Conservation (phyloP, 2,113 vertebrate species). For the Myotis brandtii region DNA sequence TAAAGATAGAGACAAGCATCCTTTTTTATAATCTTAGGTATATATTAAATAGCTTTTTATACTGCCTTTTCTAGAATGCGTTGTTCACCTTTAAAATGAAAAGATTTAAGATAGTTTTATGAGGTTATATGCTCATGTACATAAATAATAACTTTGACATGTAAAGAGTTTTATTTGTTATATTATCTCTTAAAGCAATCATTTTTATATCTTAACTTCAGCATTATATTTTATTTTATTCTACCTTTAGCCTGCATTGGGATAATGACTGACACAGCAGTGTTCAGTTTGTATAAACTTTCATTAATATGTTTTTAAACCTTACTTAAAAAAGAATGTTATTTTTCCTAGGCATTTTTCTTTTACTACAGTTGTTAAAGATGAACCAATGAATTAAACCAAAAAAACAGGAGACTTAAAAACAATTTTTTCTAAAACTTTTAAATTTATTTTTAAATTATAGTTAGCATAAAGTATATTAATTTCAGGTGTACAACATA, state of each 20-base stretch:
- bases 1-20: neutral
- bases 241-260: neutral
- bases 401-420: neutral
- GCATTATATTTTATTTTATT: neutral
- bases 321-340: neutral
- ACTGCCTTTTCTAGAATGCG: neutral
- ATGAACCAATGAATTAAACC: neutral
- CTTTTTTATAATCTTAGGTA: neutral
- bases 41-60: conserved; percentile 25
- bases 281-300: conserved; percentile 8
- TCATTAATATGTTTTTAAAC: neutral
- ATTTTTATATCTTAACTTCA: conserved; percentile 28
- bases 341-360: neutral
- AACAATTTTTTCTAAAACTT: neutral
- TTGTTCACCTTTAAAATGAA: conserved; percentile 40
- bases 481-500: neutral
- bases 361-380: neutral
- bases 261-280: neutral
- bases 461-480: neutral
- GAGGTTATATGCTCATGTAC: neutral
- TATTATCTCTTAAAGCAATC: neutral
- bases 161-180: conserved; percentile 25
- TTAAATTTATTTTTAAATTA: neutral
- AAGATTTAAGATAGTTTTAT: conserved; percentile 27
- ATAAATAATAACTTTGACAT: neutral